Conservation (phyloP, 2,888 invertebrate genomes). For the Heliconius ismenius region DNA sequence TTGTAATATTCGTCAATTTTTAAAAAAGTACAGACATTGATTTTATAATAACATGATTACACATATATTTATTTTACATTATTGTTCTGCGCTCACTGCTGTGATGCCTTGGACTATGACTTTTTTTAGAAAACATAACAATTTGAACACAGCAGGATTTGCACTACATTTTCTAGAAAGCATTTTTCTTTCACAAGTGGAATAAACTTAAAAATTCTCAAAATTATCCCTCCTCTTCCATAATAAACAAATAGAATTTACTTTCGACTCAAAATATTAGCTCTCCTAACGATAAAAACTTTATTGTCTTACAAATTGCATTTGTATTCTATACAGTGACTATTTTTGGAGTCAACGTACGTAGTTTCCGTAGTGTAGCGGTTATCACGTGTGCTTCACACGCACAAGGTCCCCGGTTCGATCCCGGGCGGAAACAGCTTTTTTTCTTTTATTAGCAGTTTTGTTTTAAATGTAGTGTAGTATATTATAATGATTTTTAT, state of each 20-base stretch:
- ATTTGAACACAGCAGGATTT: too few species aligned
- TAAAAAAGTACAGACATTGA: too few species aligned
- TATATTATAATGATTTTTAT: background rate
- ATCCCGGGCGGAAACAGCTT: conserved; percentile 85
- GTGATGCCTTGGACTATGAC: too few species aligned
- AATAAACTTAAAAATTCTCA: too few species aligned
- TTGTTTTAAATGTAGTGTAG: background rate
- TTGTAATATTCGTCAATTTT: too few species aligned
- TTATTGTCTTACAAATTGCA: background rate
- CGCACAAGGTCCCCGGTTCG: conserved; percentile 88
- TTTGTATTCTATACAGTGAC: conserved; percentile 14
- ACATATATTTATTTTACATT: too few species aligned
- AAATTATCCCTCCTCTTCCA: too few species aligned
- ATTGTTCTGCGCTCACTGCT: too few species aligned
- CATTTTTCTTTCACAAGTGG: too few species aligned
- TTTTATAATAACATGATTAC: too few species aligned
- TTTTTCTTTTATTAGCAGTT: conserved; percentile 15
- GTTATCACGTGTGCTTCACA: conserved; percentile 91
- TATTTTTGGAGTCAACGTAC: background rate
- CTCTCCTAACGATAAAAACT: background rate
- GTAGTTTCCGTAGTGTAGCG: conserved; percentile 87
- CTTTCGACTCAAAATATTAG: background rate
- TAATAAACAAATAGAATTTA: background rate
- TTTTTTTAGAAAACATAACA: too few species aligned
- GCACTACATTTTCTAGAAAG: too few species aligned